Base-by-base conservation (phyloP, 2,888 invertebrate genomes). In the Hoplodrina blanda region DNA sequence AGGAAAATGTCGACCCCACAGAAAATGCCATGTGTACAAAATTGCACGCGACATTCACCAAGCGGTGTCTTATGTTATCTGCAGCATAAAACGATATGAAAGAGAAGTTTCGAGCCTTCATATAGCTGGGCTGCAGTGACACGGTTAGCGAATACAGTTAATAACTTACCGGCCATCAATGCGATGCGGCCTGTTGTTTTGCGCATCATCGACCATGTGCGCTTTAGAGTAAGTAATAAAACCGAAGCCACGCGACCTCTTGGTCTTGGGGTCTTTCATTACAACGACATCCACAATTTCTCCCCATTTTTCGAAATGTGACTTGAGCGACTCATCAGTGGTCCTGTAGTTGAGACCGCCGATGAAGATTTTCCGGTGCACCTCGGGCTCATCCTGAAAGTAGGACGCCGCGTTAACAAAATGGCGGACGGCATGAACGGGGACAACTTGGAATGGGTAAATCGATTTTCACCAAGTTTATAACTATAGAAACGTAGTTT, bases 221-320 rank as follows among this genome's bases (percentile, higher is more conserved):
- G 99, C 98, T 84, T 98, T 97, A 1, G 98, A 98, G 91, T 99
- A 99, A 0, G 99, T 99, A 75, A 99, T 99, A 90, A 99, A 99
- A 2, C 99, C 99, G 92, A 99, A 99, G 1, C 99, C 99, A 75
- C 99, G 97, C 7, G 99, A 99, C 76, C 99, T 97, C 90, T 99
- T 99, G 0, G 99, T 99, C 87, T 98, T 98, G 0, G 99, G 98
- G 90, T 99, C 99, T 91, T 99, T 98, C 99, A 99, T 99, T 0
- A 99, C 99, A 5, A 99, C 99, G 13, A 99, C 99, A 90, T 99
- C 99, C 0, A 99, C 98, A 80, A 99, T 98, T 92, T 99, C 98
- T 44, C 99, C 99, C 98, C 98, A 99, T 97, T 99, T 98, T 88
- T 98, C 98, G 91, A 99, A 99, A 95, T 99, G 99, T n/a, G 97